Evolutionary conservation across 2,113 vertebrate genomes (phyloP), one percentile per base, ranked within the genome.

Genomic region (Anarhynchus alexandrinus): DNA sequence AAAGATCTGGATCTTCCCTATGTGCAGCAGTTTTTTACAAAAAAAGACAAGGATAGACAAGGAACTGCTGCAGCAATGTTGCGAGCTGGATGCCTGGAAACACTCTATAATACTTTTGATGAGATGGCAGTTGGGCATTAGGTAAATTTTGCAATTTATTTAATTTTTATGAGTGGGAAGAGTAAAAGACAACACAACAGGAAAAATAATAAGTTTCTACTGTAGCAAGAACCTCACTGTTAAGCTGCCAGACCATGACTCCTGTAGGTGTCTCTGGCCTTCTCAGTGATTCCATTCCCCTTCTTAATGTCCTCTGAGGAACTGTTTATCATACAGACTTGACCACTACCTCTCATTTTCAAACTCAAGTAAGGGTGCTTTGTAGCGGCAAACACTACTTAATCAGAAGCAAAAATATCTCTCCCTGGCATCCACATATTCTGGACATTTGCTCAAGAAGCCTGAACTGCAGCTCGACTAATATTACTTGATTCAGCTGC

Each of bases 151-250:
- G 40, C 9, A 43, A 47, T 86, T 72, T 40, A 36, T 76, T 96
- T 87, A 55, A 52, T 86, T 96, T 97, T 94, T 90, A 81, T 71
- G 38, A 43, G 3, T 25, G 4, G 64, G 16, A 64, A 94, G 85
- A 89, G 40, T 64, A 94, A 96, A 61, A 84, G 30, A 40, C 11
- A 95, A 70, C 17, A 45, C 49, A 76, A 20, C 18, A 89, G 32
- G 27, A 25, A 51, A 77, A 52, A 58, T 17, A 59, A 38, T 15
- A 64, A 62, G 67, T 5, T 80, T 58, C 59, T 78, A 64, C 30
- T 26, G 58, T 20, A 58, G 27, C 15, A 52, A 40, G 21, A 55
- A 6, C 18, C 47, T 74, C 66, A 82, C 8, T 30, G 66, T 15
- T 32, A 77, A 77, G 20, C 26, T 79, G 34, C 15, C 36, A 69